Evolutionary conservation across 2,113 vertebrate genomes (phyloP).

Genomic region (Cisticola juncidis): DNA sequence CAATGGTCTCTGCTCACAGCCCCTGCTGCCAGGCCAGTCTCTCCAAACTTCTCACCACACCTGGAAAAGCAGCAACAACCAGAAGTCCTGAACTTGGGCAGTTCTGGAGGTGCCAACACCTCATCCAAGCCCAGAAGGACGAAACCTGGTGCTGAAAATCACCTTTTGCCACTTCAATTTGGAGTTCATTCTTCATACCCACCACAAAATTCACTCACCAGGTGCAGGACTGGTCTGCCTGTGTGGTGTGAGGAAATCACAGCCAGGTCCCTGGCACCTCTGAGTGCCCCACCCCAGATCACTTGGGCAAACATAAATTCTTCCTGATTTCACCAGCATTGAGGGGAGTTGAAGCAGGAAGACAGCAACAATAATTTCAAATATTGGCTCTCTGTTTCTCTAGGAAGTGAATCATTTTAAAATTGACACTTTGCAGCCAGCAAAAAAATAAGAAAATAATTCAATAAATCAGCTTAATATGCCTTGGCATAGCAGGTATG

Average conservation of each 20-base stretch:
- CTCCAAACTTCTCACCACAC: not conserved
- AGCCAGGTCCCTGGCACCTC: not conserved
- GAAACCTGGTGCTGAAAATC: not conserved
- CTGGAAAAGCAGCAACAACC: not conserved
- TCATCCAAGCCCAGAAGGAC: not conserved
- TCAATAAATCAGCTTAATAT: not conserved
- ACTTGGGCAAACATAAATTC: not conserved
- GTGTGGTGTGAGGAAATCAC: not conserved
- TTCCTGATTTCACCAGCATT: not conserved
- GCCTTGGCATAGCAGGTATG: not conserved
- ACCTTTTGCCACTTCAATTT: not conserved
- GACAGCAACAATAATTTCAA: not conserved
- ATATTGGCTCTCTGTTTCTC: not conserved
- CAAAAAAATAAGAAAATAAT: not conserved
- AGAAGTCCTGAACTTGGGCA: not conserved
- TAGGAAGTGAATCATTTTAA: not conserved
- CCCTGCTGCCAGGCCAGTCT: not conserved
- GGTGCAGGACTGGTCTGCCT: not conserved
- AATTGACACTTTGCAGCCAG: not conserved
- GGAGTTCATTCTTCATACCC: not conserved
- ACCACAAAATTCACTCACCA: not conserved
- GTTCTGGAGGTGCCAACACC: not conserved
- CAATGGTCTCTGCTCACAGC: not conserved
- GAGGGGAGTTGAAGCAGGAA: not conserved
- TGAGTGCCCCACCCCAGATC: not conserved